Conservation (phyloP, 2,113 vertebrate genomes). For the Pseudonaja textilis region DNA sequence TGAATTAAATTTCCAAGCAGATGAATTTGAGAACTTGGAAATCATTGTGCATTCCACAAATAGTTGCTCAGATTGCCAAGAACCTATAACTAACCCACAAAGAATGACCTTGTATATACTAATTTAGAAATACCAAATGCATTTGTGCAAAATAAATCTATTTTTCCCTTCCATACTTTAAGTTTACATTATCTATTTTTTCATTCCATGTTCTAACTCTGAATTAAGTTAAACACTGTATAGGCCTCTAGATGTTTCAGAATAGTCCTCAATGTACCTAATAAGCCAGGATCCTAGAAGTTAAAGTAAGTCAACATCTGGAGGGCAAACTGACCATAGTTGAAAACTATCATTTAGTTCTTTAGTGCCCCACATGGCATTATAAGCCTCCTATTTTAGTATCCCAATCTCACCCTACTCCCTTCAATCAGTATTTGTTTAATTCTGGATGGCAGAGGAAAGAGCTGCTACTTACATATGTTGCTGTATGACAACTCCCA, state of each 20-base stretch:
- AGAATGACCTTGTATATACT: neutral
- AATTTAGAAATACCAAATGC: neutral
- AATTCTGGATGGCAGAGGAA: neutral
- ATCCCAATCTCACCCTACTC: neutral
- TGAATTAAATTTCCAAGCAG: neutral
- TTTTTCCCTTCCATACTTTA: too few species aligned
- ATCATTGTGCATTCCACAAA: neutral
- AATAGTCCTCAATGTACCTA: neutral
- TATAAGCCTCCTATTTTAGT: neutral
- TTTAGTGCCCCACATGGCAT: neutral
- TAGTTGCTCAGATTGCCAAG: neutral
- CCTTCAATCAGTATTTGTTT: neutral
- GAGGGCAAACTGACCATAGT: neutral
- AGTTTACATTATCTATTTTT: too few species aligned
- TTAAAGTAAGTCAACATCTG: neutral
- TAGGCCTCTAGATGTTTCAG: neutral
- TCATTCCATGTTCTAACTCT: neutral
- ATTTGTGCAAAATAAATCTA: neutral
- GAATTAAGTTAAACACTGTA: neutral
- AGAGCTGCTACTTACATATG: neutral
- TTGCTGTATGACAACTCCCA: neutral
- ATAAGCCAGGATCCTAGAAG: neutral
- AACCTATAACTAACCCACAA: neutral
- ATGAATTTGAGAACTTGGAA: neutral
- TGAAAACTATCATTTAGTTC: neutral